Evolutionary conservation across 2,797 vertebrate genomes (phyloP).

Genomic region (Trachops cirrhosus): DNA sequence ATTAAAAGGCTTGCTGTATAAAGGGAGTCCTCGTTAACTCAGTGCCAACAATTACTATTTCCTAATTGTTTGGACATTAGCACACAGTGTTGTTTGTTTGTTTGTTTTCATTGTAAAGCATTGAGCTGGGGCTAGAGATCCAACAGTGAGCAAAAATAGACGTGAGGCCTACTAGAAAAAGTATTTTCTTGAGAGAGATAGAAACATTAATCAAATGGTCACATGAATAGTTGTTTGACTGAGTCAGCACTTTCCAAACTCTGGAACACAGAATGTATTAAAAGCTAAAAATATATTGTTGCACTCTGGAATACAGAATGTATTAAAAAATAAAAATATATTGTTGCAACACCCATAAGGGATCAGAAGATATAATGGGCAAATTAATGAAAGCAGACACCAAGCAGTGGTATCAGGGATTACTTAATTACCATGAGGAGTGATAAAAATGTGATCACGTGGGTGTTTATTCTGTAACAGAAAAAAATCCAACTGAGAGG

Average conservation of each 20-base stretch:
- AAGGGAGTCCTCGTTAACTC: not conserved
- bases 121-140: not conserved
- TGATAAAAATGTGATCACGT: slow-evolving; percentile 19
- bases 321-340: slow-evolving; percentile 63
- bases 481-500: slow-evolving; percentile 54
- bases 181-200: slow-evolving; percentile 43
- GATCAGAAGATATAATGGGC: slow-evolving; percentile 46
- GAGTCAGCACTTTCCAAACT: slow-evolving; percentile 62
- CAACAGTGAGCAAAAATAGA: not conserved
- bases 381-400: slow-evolving; percentile 36
- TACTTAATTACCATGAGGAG: slow-evolving; percentile 31
- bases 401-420: not conserved
- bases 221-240: slow-evolving; percentile 39
- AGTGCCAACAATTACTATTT: not conserved
- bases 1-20: not conserved
- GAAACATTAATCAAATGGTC: slow-evolving; percentile 64
- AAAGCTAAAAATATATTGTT: slow-evolving; percentile 52
- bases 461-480: not conserved
- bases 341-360: not conserved
- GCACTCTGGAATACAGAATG: not conserved
- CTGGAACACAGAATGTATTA: slow-evolving; percentile 48
- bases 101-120: not conserved
- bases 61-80: not conserved
- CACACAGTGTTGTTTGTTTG: not conserved
- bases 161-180: not conserved